These are phyloP conservation scores for Quadroppia sp. DNA, from an alignment of 2,888 invertebrate species.

Conservation along the genomic window DNA sequence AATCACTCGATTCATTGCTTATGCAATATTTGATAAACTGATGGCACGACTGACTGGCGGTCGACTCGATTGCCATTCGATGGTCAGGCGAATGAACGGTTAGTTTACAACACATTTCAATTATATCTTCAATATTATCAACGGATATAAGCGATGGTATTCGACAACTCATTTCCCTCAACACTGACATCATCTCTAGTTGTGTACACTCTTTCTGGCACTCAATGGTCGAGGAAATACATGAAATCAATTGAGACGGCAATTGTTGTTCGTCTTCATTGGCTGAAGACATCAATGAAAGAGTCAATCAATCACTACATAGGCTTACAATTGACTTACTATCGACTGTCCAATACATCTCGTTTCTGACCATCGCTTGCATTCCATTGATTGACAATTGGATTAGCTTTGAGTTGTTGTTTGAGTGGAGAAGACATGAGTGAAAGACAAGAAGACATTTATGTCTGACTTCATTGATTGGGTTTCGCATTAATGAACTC, in stretches of 20 bases:
- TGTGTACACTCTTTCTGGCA: conserved; percentile 17
- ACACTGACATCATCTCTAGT: conserved; percentile 20
- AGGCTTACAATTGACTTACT: background rate
- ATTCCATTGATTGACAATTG: conserved; percentile 4
- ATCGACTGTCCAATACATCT: conserved; percentile 26
- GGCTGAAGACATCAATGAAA: background rate
- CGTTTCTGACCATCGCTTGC: conserved; percentile 4
- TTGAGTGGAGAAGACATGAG: background rate
- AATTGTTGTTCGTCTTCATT: conserved; percentile 13
- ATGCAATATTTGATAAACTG: conserved; percentile 36
- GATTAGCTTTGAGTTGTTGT: background rate
- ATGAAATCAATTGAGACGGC: conserved; percentile 24
- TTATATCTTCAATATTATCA: conserved; percentile 23
- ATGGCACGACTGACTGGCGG: conserved; percentile 40
- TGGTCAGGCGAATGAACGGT: background rate
- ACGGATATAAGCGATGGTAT: conserved; percentile 2
- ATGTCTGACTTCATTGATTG: conserved; percentile 26
- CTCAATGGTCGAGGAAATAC: conserved; percentile 20
- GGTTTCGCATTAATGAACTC: background rate
- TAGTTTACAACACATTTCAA: conserved; percentile 36
- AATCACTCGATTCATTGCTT: background rate
- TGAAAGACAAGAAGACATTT: conserved; percentile 24
- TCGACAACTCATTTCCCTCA: conserved; percentile 25
- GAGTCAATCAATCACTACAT: background rate
- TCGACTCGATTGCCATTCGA: conserved; percentile 34